Evolutionary conservation across 2,113 vertebrate species (phyloP).

Genomic region (Steatornis caripensis): DNA sequence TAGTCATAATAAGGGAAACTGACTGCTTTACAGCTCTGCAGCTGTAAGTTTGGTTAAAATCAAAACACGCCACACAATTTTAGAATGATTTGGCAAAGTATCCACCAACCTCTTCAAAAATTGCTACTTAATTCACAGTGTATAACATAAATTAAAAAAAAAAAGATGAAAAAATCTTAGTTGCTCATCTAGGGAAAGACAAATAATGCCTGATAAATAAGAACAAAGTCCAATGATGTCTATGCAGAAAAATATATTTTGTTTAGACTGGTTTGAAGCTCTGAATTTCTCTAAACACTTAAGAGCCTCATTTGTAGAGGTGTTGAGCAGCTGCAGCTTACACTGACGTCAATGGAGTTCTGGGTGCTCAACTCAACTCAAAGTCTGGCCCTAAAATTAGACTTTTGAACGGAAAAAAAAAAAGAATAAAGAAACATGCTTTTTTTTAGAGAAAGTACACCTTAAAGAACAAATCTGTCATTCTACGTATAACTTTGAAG

Average conservation of each 20-base stretch:
- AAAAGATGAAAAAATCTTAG: not conserved
- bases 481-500: not conserved
- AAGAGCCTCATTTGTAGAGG: not conserved
- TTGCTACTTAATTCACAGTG: not conserved
- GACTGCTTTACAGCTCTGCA: conserved; percentile 78
- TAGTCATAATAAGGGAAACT: conserved; percentile 85
- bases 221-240: not conserved
- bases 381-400: not conserved
- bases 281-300: not conserved
- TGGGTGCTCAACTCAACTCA: not conserved
- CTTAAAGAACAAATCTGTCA: not conserved
- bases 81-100: conserved; percentile 73
- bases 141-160: not conserved
- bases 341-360: not conserved
- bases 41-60: conserved; percentile 79
- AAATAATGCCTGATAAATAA: not conserved
- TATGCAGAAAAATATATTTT: not conserved
- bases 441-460: not conserved
- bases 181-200: not conserved
- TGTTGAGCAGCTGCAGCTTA: not conserved
- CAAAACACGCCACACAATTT: conserved; percentile 73
- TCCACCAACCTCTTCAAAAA: conserved; percentile 41
- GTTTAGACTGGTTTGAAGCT: not conserved
- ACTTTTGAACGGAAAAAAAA: not conserved
- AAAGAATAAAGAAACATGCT: not conserved